Conservation (phyloP, 2,888 invertebrate genomes). For the Hydrotaea diabolus region DNA sequence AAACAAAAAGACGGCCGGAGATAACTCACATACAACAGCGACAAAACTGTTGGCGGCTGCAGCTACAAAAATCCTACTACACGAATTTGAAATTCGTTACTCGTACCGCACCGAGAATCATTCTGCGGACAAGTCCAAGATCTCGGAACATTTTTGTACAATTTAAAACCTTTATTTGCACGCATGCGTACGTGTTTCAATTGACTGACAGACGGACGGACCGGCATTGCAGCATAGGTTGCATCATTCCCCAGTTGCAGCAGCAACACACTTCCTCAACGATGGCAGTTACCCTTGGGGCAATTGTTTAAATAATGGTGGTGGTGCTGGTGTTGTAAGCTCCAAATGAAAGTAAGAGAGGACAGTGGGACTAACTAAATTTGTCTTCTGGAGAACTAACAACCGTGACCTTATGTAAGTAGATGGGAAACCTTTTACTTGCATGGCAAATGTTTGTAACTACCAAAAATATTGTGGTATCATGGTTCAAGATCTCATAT, state of each 20-base stretch:
- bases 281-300: constrained; percentile 20
- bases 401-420: too few relatives aligned
- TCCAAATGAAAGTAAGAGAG: constrained; percentile 5
- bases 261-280: neutral
- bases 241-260: neutral
- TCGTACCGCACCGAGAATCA: neutral
- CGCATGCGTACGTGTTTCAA: constrained; percentile 60
- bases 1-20: neutral
- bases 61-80: neutral
- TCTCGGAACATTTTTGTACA: constrained; percentile 45
- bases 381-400: too few relatives aligned
- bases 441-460: too few relatives aligned
- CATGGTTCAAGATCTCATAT: too few relatives aligned
- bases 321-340: neutral
- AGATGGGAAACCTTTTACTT: too few relatives aligned
- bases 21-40: neutral
- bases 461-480: too few relatives aligned
- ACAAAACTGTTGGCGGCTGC: neutral
- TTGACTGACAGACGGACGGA: constrained; percentile 7
- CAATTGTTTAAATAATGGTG: constrained; percentile 34
- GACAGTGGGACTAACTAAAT: constrained; percentile 11
- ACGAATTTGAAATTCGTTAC: constrained; percentile 23
- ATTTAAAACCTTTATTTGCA: constrained; percentile 62
- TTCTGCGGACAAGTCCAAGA: neutral
- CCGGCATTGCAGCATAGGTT: neutral